Percentiles rank a stretch among this genome's conserved stretches.
Evolutionary conservation across 2,113 vertebrate species (phyloP).

Genomic region (Paraplagusia blochii): DNA sequence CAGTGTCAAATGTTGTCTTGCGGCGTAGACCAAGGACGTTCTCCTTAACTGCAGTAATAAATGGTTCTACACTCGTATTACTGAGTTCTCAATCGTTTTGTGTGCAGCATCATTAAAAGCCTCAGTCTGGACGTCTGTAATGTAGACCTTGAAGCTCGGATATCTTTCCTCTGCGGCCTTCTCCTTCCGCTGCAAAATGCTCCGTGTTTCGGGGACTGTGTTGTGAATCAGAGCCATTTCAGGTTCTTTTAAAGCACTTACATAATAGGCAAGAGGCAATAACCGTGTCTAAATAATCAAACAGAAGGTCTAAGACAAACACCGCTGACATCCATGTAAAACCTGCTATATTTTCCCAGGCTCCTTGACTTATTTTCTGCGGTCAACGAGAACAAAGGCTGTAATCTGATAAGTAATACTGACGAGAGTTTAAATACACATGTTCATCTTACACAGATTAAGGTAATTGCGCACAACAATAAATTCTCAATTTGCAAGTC

Average conservation of each 20-base stretch:
- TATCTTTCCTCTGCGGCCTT: conserved; percentile 11
- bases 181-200: neutral
- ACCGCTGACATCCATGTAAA: neutral
- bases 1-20: conserved; percentile 2
- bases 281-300: neutral
- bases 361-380: conserved; percentile 1
- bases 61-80: conserved; percentile 14
- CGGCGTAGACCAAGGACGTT: conserved; percentile 10
- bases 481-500: conserved; percentile 35
- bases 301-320: neutral
- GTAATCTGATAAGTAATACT: conserved; percentile 1
- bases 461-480: conserved; percentile 17
- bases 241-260: neutral
- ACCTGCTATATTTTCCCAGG: conserved; percentile 12
- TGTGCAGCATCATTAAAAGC: conserved; percentile 1
- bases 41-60: conserved; percentile 2
- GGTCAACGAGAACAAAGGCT: conserved; percentile 6
- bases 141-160: neutral
- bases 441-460: conserved; percentile 8
- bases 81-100: conserved; percentile 12
- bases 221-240: neutral
- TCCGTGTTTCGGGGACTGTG: neutral
- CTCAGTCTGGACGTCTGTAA: neutral
- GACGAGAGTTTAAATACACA: conserved; percentile 13
- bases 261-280: conserved; percentile 6